Base-by-base conservation (phyloP, 2,888 invertebrate species). In the Tenthredo notha region DNA sequence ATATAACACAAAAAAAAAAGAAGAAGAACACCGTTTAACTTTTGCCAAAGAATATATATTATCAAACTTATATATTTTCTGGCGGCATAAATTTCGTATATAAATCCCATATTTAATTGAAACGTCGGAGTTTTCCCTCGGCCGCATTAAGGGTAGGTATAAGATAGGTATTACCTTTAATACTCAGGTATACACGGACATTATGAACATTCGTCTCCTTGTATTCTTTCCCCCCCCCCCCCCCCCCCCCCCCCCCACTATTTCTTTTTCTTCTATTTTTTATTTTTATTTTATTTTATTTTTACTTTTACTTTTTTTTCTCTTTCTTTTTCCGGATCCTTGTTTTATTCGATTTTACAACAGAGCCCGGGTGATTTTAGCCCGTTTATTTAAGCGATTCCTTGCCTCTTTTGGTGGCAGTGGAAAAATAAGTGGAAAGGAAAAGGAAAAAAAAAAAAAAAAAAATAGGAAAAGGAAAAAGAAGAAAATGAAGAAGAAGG, bases 311-410 rank as follows among this genome's bases (percentile, higher is more conserved):
- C 2, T 33, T 33, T 65, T 25, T 65, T 12, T 65, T 29, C 15
- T 29, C 6, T 5, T 7, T 33, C 33, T 29, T 33, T 67, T 67
- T 33, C 3, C 47, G 37, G 18, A 72, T 7, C n/a, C 37, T 3
- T 15, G 25, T 43, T 74, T 10, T 6, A 40, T 37, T 40, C 72
- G 40, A 10, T 40, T 74, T 25, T 47, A 40, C 21, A 21, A 12
- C 43, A 74, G 43, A 74, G 74, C 40, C 29, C 21, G 43, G 10
- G 10, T 74, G 74, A 40, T 74, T 74, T 74, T 74, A 74, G 43
- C 74, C 74, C 43, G 74, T 74, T 74, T 74, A 74, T 74, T 74
- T 74, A 21, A 74, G 43, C 74, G 74, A 74, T 74, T 21, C 21
- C 43, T 18, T 43, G 21, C 21, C 43, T 47, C 74, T 74, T 74